Conservation (phyloP, 1,140 invertebrate genomes). For the Meteorus sp. region DNA sequence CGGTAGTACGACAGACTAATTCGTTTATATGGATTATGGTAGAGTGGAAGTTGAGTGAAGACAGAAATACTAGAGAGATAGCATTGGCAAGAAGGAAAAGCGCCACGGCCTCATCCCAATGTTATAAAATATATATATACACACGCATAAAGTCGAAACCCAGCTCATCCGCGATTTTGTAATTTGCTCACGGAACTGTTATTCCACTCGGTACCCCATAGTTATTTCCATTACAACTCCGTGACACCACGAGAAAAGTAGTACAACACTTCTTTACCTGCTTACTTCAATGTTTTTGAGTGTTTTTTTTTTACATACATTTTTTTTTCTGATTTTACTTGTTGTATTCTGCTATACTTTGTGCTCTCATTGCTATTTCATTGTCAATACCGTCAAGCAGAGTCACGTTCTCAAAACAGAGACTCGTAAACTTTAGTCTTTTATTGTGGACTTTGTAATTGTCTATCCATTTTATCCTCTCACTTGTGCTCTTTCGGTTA, state of each 20-base stretch:
- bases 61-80: neutral
- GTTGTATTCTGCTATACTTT: neutral
- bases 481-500: too few relatives aligned
- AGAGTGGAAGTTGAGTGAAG: neutral
- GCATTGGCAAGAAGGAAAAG: neutral
- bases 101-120: neutral
- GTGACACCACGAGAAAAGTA: conserved; percentile 18
- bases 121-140: conserved; percentile 3
- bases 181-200: conserved; percentile 27
- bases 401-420: neutral
- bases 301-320: conserved; percentile 1
- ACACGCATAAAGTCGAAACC: neutral
- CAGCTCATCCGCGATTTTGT: conserved; percentile 24
- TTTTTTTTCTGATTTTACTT: conserved; percentile 1
- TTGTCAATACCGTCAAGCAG: too few relatives aligned
- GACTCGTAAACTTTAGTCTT: conserved; percentile 7
- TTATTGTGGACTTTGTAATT: conserved; percentile 1
- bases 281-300: conserved; percentile 1
- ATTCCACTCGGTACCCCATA: conserved; percentile 22
- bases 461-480: neutral
- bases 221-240: conserved; percentile 25
- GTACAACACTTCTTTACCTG: neutral
- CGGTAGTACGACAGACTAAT: conserved; percentile 18
- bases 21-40: conserved; percentile 25
- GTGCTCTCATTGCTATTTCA: neutral